Evolutionary conservation across 2,113 vertebrate species (phyloP), one percentile per base, ranked within the genome.

Genomic region (Chloropsis cyanopogon): DNA sequence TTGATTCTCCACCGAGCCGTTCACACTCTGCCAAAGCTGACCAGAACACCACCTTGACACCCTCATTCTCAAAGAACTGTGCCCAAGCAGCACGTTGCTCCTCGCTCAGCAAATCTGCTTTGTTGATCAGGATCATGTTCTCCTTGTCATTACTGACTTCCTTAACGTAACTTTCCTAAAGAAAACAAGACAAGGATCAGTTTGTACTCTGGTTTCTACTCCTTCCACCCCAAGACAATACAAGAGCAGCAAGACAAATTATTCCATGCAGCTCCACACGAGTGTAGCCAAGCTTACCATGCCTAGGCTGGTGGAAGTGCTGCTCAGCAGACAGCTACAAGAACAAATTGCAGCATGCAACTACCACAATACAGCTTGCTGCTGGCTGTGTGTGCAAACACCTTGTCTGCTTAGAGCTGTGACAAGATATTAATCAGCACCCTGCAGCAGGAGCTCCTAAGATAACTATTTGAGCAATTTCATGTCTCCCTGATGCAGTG

Each of bases 41-140:
- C 99, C 99, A 99, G 98, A 99, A 99, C 80, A 99, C 98, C 20
- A 99, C 98, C 87, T 98, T 98, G 31, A 99, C 61, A 0, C 98
- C 98, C 39, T 99, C 98, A 9, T 97, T 98, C 93, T 99, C 98
- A 86, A 99, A 99, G 97, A 98, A 96, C 12, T 50, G 82, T 26
- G 99, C 99, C 99, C 99, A 99, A 69, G 92, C 90, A 39, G 86
- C 70, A 23, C 99, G 98, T 95, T 99, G 99, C 95, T 98, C 97
- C 39, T 97, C 95, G 56, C 98, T 99, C 93, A 99, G 90, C 90
- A 99, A 72, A 94, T 99, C 99, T 0, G 99, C 99, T 95, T 99
- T 99, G 96, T 99, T 99, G 91, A 99, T 97, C 81, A 99, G 97
- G 75, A 99, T 93, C 96, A 99, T 98, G 92, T 99, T 99, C 90